A percentile compares a stretch with the other conserved stretches of the same genome.
These are phyloP conservation scores for Brachionus plicatilis DNA, from an alignment of 1,140 invertebrate species.

Conservation along the genomic window DNA sequence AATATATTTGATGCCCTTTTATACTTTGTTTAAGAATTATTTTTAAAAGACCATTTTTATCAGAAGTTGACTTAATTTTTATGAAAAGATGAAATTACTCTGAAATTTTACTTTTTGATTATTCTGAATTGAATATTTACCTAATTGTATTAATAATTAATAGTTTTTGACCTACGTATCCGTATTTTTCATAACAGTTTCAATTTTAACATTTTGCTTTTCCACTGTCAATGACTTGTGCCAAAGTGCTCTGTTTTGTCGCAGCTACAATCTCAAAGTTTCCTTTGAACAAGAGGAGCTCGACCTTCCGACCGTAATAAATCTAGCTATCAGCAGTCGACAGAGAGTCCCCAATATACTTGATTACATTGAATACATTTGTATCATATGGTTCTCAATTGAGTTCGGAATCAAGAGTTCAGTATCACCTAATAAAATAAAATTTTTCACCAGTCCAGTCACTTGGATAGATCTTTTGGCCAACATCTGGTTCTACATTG, in stretches of 20 bases:
- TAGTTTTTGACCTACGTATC: conserved; percentile 9
- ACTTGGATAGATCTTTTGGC: conserved; percentile 58
- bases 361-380: background rate
- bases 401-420: conserved; percentile 47
- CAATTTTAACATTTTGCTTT: conserved; percentile 23
- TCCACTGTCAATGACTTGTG: conserved; percentile 20
- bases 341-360: conserved; percentile 7
- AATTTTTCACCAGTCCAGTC: conserved; percentile 55
- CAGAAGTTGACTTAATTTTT: too few relatives aligned
- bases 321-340: background rate
- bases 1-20: too few relatives aligned
- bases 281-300: background rate
- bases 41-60: too few relatives aligned
- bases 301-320: background rate
- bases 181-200: conserved; percentile 26
- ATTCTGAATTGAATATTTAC: background rate
- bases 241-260: conserved; percentile 32
- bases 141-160: background rate
- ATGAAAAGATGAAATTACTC: too few relatives aligned
- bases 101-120: background rate
- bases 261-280: conserved; percentile 26
- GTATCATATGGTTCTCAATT: conserved; percentile 33
- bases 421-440: conserved; percentile 54
- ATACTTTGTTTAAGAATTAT: too few relatives aligned
- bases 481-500: conserved; percentile 29